Percentiles rank a stretch among this genome's conserved stretches.
Conservation (phyloP, 1,140 invertebrate species). For the Camponotus vicinus region DNA sequence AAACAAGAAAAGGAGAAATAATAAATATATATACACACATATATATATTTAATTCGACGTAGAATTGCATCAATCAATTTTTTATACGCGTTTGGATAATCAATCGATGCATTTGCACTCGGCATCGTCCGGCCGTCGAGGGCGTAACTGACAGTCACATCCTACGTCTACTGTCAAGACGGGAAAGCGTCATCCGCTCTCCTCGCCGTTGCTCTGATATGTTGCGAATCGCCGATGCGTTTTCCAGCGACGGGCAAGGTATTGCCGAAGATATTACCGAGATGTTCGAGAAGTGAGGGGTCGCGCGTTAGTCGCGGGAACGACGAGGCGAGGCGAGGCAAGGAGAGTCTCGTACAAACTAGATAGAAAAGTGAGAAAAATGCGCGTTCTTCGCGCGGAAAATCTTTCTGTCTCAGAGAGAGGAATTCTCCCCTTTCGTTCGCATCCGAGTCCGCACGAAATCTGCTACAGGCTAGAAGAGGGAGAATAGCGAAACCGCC, state of each 20-base stretch:
- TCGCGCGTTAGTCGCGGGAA: not conserved
- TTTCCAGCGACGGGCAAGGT: slow-evolving; percentile 56
- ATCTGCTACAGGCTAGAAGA: slow-evolving; percentile 32
- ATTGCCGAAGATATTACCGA: slow-evolving; percentile 46
- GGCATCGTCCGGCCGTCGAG: slow-evolving; percentile 64
- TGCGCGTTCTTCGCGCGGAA: slow-evolving; percentile 62
- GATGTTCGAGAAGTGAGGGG: slow-evolving; percentile 23
- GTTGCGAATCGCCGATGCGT: slow-evolving; percentile 72
- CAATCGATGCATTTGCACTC: slow-evolving; percentile 33
- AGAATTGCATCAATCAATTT: not conserved
- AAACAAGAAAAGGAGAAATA: not conserved
- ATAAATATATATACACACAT: not conserved
- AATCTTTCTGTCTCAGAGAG: slow-evolving; percentile 29
- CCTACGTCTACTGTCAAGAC: slow-evolving; percentile 67
- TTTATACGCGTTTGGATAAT: not conserved
- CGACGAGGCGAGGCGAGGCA: slow-evolving; percentile 36
- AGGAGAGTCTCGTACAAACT: slow-evolving; percentile 67
- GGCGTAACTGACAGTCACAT: slow-evolving; percentile 61
- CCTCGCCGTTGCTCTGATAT: slow-evolving; percentile 76
- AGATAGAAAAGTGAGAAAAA: slow-evolving; percentile 77
- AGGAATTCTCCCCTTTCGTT: not conserved
- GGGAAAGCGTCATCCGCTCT: slow-evolving; percentile 57
- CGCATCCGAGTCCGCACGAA: slow-evolving; percentile 49
- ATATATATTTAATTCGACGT: not conserved
- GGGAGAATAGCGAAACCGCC: slow-evolving; percentile 8